Percentiles rank a stretch among this genome's conserved stretches.
phyloP scores from a whole-genome alignment of 1,140 invertebrate species.

The Rhopalosiphum padi region DNA sequence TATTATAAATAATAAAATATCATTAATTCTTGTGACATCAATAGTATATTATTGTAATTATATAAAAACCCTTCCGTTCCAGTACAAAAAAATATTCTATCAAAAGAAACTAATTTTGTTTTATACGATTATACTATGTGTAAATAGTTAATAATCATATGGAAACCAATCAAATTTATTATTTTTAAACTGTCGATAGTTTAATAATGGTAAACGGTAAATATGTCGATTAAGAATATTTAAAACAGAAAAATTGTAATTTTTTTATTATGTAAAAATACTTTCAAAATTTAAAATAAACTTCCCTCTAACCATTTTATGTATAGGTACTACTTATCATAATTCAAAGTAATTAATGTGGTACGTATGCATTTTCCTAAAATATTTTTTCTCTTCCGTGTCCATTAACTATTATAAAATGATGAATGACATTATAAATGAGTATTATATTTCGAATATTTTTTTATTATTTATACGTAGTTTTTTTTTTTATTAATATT shows the following conservation, averaged over 20 bases:
- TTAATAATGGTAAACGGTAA: not conserved
- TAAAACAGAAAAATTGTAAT: not conserved
- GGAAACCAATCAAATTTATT: not conserved
- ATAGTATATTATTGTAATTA: too few relatives aligned
- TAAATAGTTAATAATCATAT: not conserved
- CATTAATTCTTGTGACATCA: too few relatives aligned
- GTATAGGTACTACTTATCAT: not conserved
- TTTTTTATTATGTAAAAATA: not conserved
- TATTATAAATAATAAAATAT: too few relatives aligned
- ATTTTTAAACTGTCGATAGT: not conserved
- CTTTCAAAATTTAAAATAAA: not conserved
- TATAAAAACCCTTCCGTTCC: too few relatives aligned
- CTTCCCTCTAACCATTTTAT: not conserved
- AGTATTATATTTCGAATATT: not conserved
- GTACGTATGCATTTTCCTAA: not conserved
- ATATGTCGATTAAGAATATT: not conserved
- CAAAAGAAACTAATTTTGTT: too few relatives aligned
- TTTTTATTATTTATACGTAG: not conserved
- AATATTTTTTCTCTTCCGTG: not conserved
- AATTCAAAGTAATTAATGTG: not conserved
- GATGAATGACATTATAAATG: not conserved
- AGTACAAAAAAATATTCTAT: too few relatives aligned
- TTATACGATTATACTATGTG: too few relatives aligned
- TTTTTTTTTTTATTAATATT: not conserved
- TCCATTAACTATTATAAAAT: not conserved